Conservation (phyloP, 2,888 invertebrate genomes). For the Halictus quadricinctus region DNA sequence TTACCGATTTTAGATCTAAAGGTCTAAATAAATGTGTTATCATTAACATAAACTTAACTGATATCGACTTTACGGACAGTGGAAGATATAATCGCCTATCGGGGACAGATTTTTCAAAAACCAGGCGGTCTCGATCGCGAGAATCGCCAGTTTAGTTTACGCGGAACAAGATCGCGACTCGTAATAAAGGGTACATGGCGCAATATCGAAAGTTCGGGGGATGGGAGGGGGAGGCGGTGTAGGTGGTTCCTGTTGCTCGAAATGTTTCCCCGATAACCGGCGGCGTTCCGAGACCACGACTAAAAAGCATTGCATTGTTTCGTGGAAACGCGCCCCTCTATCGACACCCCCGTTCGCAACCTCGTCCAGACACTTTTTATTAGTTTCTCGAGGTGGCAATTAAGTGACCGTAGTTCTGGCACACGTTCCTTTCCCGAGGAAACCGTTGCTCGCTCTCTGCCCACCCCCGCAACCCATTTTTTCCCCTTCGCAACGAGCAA, state of each 20-base stretch:
- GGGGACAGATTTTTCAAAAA: not conserved
- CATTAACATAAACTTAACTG: too few species aligned
- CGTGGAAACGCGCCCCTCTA: slow-evolving; percentile 28
- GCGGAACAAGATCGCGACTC: slow-evolving; percentile 55
- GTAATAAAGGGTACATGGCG: slow-evolving; percentile 66
- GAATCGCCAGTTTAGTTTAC: slow-evolving; percentile 22
- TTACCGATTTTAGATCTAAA: not conserved
- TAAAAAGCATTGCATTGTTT: slow-evolving; percentile 65
- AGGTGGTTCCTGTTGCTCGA: slow-evolving; percentile 44
- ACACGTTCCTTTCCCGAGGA: slow-evolving; percentile 49
- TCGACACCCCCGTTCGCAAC: slow-evolving; percentile 37
- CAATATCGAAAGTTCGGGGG: slow-evolving; percentile 65
- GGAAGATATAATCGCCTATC: not conserved
- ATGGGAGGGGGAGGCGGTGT: slow-evolving; percentile 3
- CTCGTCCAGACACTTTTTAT: slow-evolving; percentile 73
- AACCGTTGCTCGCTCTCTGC: slow-evolving; percentile 15
- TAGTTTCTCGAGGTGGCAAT: slow-evolving; percentile 75
- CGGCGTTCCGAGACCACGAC: slow-evolving; percentile 44
- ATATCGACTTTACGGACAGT: too few species aligned
- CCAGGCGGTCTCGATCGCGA: not conserved
- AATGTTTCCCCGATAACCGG: slow-evolving; percentile 55
- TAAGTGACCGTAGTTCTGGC: slow-evolving; percentile 71
- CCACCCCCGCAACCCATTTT: not conserved
- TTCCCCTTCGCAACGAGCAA: not conserved
- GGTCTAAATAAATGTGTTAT: not conserved